These are phyloP conservation scores for Drosophila longiperda DNA, from an alignment of 2,888 invertebrate species.

Conservation along the genomic window DNA sequence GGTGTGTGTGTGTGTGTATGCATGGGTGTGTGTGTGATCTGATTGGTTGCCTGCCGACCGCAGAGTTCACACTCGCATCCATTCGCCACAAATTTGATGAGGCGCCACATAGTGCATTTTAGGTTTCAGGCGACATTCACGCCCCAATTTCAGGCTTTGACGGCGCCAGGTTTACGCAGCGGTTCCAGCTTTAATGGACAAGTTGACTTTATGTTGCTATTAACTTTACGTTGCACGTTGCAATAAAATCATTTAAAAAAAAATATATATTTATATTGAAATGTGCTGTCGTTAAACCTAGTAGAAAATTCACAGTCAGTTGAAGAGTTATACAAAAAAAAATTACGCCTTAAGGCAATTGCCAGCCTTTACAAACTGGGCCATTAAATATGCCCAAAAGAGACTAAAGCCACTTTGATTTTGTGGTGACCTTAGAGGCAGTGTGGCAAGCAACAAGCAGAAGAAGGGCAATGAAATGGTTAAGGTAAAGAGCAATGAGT, in stretches of 20 bases:
- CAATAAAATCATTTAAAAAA: not conserved
- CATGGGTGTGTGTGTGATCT: constrained; percentile 5
- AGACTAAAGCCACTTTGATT: constrained; percentile 20
- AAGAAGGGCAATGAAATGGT: constrained; percentile 16
- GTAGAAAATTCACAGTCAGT: not conserved
- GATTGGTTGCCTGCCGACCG: constrained; percentile 46
- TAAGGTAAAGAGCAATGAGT: constrained; percentile 52
- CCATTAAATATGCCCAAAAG: constrained; percentile 41
- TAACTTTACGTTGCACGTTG: not conserved
- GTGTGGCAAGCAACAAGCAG: constrained; percentile 4
- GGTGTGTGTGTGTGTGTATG: not conserved
- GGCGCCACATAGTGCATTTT: constrained; percentile 57
- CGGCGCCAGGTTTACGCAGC: not conserved
- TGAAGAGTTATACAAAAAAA: not conserved
- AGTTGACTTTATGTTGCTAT: not conserved
- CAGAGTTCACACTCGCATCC: constrained; percentile 50
- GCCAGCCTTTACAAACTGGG: constrained; percentile 11
- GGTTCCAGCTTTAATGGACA: not conserved
- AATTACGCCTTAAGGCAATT: constrained; percentile 25
- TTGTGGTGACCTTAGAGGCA: constrained; percentile 57
- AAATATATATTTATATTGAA: not conserved
- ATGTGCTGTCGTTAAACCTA: not conserved
- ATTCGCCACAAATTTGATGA: constrained; percentile 56
- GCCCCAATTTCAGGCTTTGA: not conserved
- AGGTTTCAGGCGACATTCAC: not conserved